Conservation (phyloP, 1,140 invertebrate species). For the Temnothorax curvispinosus region DNA sequence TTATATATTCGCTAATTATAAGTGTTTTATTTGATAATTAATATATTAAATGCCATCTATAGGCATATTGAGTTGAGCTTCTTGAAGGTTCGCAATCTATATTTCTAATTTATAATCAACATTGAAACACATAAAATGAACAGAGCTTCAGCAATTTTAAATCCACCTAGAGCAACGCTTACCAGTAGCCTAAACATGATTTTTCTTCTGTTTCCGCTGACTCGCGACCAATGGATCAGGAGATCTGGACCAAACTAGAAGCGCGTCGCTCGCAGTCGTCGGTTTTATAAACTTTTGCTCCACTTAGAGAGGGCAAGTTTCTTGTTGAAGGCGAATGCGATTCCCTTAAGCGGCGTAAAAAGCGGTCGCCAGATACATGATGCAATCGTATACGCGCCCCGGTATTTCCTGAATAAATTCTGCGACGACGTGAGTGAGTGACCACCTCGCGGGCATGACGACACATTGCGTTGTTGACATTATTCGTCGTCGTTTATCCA, state of each 20-base stretch:
- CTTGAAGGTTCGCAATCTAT: not conserved
- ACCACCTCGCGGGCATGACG: slow-evolving; percentile 57
- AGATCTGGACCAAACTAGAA: slow-evolving; percentile 78
- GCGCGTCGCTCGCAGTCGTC: slow-evolving; percentile 59
- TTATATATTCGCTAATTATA: not conserved
- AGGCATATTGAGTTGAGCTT: not conserved
- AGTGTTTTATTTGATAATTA: not conserved
- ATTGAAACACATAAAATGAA: not conserved
- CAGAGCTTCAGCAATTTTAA: not conserved
- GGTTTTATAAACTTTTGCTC: slow-evolving; percentile 85
- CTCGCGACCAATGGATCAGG: slow-evolving; percentile 39
- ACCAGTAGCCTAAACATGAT: slow-evolving; percentile 74
- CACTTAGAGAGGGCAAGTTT: slow-evolving; percentile 71
- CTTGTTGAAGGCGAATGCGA: slow-evolving; percentile 76
- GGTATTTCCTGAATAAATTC: slow-evolving; percentile 84
- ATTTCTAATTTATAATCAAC: not conserved
- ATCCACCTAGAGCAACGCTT: not conserved
- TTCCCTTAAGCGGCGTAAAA: slow-evolving; percentile 84
- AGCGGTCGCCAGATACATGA: slow-evolving; percentile 76
- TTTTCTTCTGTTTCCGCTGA: slow-evolving; percentile 11
- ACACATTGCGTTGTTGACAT: slow-evolving; percentile 66
- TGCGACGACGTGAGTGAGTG: slow-evolving; percentile 47
- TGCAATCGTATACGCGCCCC: slow-evolving; percentile 78
- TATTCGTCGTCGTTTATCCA: slow-evolving; percentile 65
- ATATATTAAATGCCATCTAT: not conserved